Percentiles rank a stretch among this genome's conserved stretches.
Evolutionary conservation across 1,140 invertebrate species (phyloP).

Genomic region (Meloidogyne floridensis): DNA sequence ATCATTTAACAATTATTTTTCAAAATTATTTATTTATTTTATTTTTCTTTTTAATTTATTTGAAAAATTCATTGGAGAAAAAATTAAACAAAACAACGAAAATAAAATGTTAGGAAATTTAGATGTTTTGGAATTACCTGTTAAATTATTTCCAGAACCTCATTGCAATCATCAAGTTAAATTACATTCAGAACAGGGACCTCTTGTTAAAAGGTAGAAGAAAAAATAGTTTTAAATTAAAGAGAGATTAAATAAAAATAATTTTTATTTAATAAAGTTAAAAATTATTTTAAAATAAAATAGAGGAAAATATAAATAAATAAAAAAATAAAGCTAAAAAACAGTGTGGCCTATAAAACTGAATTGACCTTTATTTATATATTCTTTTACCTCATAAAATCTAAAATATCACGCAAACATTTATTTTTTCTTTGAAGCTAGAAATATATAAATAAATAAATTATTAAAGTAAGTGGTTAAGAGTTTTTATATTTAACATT

Average conservation of each 20-base stretch:
- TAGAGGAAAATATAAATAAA: background rate
- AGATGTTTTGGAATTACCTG: slow-evolving; percentile 47
- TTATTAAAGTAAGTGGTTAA: too few relatives aligned
- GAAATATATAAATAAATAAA: too few relatives aligned
- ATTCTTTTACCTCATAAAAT: background rate
- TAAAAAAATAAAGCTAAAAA: slow-evolving; percentile 1
- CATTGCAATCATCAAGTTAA: slow-evolving; percentile 42
- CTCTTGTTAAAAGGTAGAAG: slow-evolving; percentile 15
- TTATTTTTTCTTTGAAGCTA: too few relatives aligned
- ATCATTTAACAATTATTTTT: background rate
- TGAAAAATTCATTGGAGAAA: background rate
- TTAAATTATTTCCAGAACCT: slow-evolving; percentile 47
- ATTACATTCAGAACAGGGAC: slow-evolving; percentile 3
- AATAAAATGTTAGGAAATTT: background rate
- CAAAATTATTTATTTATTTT: background rate
- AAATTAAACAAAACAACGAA: background rate
- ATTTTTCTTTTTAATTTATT: slow-evolving; percentile 8
- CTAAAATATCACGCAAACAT: background rate
- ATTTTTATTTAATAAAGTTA: slow-evolving; percentile 8
- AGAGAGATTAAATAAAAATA: background rate
- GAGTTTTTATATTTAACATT: too few relatives aligned
- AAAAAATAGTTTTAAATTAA: background rate
- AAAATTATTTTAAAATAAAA: background rate
- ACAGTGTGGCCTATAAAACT: background rate
- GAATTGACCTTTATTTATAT: background rate